Evolutionary conservation across 2,888 invertebrate genomes (phyloP).

Genomic region (Dicroscelio sp.): DNA sequence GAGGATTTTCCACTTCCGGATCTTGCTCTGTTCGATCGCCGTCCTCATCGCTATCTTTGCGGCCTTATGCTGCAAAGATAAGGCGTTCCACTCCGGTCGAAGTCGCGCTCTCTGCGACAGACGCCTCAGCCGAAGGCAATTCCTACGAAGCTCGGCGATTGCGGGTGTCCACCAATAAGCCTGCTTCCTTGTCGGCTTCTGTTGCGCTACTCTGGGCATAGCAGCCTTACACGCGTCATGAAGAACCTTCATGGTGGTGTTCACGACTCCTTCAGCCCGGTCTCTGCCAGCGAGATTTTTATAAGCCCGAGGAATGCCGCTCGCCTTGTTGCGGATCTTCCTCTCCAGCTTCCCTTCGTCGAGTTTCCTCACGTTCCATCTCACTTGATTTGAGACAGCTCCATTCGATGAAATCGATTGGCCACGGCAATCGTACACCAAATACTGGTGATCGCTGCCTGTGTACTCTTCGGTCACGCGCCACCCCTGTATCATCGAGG

Average conservation of each 20-base stretch:
- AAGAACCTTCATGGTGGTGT: neutral
- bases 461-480: too few species aligned
- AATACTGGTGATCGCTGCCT: too few species aligned
- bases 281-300: neutral
- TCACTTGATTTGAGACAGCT: too few species aligned
- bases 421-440: too few species aligned
- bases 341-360: too few species aligned
- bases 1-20: neutral
- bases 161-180: neutral
- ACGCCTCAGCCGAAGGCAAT: neutral
- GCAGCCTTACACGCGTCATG: neutral
- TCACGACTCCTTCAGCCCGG: neutral
- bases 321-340: too few species aligned
- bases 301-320: too few species aligned
- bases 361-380: too few species aligned
- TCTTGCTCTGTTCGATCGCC: neutral
- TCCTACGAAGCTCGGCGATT: neutral
- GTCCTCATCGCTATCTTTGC: neutral
- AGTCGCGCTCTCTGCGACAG: neutral
- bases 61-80: neutral
- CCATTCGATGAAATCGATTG: too few species aligned
- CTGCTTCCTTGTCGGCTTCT: neutral
- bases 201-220: neutral
- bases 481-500: too few species aligned
- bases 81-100: neutral